These are phyloP conservation scores for Polyodon spathula DNA, from an alignment of 2,113 vertebrate genomes.

Conservation along the genomic window DNA sequence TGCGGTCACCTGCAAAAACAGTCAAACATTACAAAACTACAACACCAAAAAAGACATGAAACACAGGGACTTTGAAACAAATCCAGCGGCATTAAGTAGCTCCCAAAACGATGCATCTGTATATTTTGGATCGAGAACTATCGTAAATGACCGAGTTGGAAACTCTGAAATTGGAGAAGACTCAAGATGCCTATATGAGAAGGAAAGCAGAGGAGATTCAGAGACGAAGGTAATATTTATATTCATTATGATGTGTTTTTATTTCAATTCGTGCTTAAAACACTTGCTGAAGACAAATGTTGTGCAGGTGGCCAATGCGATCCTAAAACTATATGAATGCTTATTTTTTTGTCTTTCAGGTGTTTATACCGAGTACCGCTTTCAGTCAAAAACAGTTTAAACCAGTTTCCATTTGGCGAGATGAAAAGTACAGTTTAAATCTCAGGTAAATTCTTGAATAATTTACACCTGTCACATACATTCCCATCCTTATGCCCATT, in stretches of 20 bases:
- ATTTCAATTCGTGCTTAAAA: slow-evolving; percentile 27
- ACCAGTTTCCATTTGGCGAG: slow-evolving; percentile 38
- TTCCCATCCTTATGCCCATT: too few species aligned
- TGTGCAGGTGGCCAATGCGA: slow-evolving; percentile 37
- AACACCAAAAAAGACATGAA: slow-evolving; percentile 31
- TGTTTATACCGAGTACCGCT: slow-evolving; percentile 41
- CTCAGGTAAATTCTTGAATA: slow-evolving; percentile 54
- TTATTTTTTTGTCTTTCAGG: slow-evolving; percentile 39
- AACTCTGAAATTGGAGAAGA: slow-evolving; percentile 32
- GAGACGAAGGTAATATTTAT: slow-evolving; percentile 47
- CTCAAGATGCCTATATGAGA: slow-evolving; percentile 42
- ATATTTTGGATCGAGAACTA: slow-evolving; percentile 29
- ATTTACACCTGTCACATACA: too few species aligned
- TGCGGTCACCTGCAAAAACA: slow-evolving; percentile 39
- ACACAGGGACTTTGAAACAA: slow-evolving; percentile 37
- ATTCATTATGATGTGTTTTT: background rate
- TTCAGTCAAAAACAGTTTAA: slow-evolving; percentile 42
- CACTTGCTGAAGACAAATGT: slow-evolving; percentile 23
- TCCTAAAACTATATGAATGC: slow-evolving; percentile 27
- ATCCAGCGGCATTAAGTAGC: slow-evolving; percentile 21
- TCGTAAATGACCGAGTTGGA: slow-evolving; percentile 35
- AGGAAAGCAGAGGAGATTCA: slow-evolving; percentile 39
- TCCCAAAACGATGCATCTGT: slow-evolving; percentile 24
- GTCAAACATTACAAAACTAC: slow-evolving; percentile 19
- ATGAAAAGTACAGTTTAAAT: slow-evolving; percentile 53